Evolutionary conservation across 1,140 invertebrate genomes (phyloP).

Genomic region (Prorops nasuta): DNA sequence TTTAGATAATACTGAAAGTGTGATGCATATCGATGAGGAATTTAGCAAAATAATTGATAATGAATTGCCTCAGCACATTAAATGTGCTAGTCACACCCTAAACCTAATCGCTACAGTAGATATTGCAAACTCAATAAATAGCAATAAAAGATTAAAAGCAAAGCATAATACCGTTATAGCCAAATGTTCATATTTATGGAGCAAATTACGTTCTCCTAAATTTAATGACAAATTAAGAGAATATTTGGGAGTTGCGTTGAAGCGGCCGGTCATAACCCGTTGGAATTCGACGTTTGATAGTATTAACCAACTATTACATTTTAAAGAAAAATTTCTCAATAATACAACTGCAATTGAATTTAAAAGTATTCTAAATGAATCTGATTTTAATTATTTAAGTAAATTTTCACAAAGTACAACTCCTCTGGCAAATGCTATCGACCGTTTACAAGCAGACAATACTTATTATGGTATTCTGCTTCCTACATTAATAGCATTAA

Average conservation of each 20-base stretch:
- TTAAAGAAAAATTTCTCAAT: conserved; percentile 5
- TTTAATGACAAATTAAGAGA: conserved; percentile 5
- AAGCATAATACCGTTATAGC: neutral
- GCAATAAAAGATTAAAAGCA: neutral
- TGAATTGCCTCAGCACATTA: conserved; percentile 9
- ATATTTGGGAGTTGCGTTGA: conserved; percentile 1
- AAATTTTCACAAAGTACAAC: conserved; percentile 9
- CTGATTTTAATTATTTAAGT: conserved; percentile 9
- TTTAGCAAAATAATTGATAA: no score
- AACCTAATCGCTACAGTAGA: conserved; percentile 12
- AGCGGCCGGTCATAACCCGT: conserved; percentile 1
- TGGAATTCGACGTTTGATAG: conserved; percentile 16
- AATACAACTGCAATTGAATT: neutral
- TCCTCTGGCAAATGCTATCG: conserved; percentile 17
- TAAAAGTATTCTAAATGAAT: neutral
- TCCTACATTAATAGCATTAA: conserved; percentile 14
- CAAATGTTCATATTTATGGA: conserved; percentile 6
- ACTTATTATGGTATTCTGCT: conserved; percentile 14
- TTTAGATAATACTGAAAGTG: no score
- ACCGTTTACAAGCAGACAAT: conserved; percentile 13
- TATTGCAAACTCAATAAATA: conserved; percentile 2
- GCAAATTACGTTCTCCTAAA: conserved; percentile 3
- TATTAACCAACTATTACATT: conserved; percentile 2
- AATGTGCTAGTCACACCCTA: conserved; percentile 16
- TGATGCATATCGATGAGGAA: no score